Percentiles rank a stretch among this genome's conserved stretches.
These are phyloP conservation scores for Lepidochrysops patricia DNA, from an alignment of 2,888 invertebrate genomes.

Conservation along the genomic window DNA sequence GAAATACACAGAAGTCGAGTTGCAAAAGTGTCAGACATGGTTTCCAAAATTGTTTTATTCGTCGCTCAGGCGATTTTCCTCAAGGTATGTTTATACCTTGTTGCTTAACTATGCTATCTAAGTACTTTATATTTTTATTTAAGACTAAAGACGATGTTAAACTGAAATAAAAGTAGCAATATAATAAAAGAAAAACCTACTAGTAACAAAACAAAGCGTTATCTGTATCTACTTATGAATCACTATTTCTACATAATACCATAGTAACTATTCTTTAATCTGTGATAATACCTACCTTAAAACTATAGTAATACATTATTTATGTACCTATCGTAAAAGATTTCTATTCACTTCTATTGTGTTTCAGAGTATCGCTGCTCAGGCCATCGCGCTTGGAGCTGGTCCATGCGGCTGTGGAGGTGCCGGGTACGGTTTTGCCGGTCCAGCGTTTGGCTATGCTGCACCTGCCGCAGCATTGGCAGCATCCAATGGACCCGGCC, in stretches of 20 bases:
- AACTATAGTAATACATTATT: neutral
- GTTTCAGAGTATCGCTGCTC: neutral
- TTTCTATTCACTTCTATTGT: no score
- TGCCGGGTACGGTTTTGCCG: neutral
- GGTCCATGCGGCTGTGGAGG: neutral
- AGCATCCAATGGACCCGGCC: slow-evolving; percentile 19
- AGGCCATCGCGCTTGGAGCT: neutral
- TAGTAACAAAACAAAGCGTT: no score
- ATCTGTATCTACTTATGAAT: no score
- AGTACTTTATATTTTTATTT: no score
- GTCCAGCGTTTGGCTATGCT: neutral
- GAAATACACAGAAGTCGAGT: neutral
- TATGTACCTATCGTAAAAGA: no score
- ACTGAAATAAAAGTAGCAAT: no score
- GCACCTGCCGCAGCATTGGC: neutral
- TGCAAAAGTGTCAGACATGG: neutral
- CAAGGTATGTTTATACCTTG: neutral
- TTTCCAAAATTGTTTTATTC: neutral
- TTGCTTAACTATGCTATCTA: neutral
- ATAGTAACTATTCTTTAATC: neutral
- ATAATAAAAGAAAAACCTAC: no score
- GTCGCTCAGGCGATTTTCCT: neutral
- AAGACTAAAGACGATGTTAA: no score
- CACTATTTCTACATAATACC: no score
- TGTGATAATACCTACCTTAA: no score